Percentiles rank a stretch among this genome's conserved stretches.
These are phyloP conservation scores for Pseudomyrmex sp. DNA, from an alignment of 1,140 invertebrate species.

Conservation along the genomic window DNA sequence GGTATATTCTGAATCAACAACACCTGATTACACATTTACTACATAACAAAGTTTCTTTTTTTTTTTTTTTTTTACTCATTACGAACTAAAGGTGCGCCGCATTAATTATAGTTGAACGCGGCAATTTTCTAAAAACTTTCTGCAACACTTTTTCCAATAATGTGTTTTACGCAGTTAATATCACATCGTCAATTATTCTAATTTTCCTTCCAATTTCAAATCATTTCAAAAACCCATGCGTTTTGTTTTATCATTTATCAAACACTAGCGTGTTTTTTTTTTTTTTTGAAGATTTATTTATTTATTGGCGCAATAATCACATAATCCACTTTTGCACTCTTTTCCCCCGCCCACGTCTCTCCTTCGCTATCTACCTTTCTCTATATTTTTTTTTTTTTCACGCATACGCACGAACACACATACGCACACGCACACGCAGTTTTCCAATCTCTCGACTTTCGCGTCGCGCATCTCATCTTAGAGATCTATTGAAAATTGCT, in stretches of 20 bases:
- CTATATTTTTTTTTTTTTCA: neutral
- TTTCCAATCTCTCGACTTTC: neutral
- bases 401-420: conserved; percentile 11
- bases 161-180: neutral
- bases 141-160: neutral
- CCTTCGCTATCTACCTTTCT: conserved; percentile 3
- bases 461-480: conserved; percentile 5
- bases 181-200: neutral
- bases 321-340: conserved; percentile 16
- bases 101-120: neutral
- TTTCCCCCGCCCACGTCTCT: neutral
- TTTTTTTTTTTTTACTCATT: too few relatives aligned
- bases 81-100: too few relatives aligned
- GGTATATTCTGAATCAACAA: neutral
- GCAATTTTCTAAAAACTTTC: neutral
- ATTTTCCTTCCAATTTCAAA: neutral
- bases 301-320: conserved; percentile 4
- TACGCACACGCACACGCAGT: conserved; percentile 16
- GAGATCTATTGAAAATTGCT: conserved; percentile 6
- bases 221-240: neutral
- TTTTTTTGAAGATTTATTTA: neutral
- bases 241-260: neutral
- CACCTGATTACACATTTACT: conserved; percentile 11
- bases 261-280: neutral
- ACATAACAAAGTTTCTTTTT: neutral